Conservation (phyloP, 2,888 invertebrate species). For the Erebia epiphron region DNA sequence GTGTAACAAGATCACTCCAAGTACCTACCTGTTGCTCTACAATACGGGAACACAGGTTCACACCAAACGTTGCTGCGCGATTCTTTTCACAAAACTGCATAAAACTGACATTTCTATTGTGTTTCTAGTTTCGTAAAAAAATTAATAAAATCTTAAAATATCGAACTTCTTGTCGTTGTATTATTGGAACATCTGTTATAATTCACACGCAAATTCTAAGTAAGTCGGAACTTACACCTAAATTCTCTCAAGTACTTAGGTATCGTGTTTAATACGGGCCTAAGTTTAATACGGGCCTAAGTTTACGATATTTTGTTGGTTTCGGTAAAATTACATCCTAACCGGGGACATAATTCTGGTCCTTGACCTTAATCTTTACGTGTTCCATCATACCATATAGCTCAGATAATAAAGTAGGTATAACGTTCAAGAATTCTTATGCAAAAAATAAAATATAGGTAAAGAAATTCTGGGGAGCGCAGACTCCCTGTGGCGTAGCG, state of each 20-base stretch:
- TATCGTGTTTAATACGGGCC: no score
- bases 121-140: not conserved
- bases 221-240: not conserved
- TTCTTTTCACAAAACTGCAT: slow-evolving; percentile 46
- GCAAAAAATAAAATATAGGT: slow-evolving; percentile 56
- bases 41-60: slow-evolving; percentile 61
- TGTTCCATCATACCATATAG: not conserved
- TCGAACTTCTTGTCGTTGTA: slow-evolving; percentile 20
- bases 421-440: slow-evolving; percentile 39
- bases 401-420: slow-evolving; percentile 31
- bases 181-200: slow-evolving; percentile 28
- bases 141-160: slow-evolving; percentile 20
- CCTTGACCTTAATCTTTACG: no score
- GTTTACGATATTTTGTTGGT: no score
- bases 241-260: no score
- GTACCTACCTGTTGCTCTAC: slow-evolving; percentile 76
- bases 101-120: slow-evolving; percentile 33
- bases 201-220: slow-evolving; percentile 32
- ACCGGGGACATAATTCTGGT: no score
- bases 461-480: slow-evolving; percentile 67
- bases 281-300: no score
- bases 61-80: slow-evolving; percentile 50
- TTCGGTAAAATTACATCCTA: no score
- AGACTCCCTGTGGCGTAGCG: slow-evolving; percentile 72
- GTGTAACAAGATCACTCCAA: slow-evolving; percentile 72